Percentiles rank a stretch among this genome's conserved stretches.
Evolutionary conservation across 2,888 invertebrate genomes (phyloP).

Genomic region (Belgica antarctica): DNA sequence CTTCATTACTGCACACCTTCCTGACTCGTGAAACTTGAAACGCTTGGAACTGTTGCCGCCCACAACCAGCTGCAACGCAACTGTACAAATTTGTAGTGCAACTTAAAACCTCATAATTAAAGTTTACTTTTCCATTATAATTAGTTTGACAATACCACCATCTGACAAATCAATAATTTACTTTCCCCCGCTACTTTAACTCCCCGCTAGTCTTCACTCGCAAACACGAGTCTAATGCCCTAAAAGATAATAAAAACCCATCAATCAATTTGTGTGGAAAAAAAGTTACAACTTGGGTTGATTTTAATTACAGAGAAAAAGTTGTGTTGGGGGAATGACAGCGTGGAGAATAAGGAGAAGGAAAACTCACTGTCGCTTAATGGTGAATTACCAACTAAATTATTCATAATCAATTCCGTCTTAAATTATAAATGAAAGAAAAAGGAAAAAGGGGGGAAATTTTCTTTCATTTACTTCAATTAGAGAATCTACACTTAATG

Average conservation of each 20-base stretch:
- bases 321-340: slow-evolving; percentile 20
- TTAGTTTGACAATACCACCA: no score
- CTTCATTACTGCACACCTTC: no score
- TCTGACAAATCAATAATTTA: no score
- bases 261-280: slow-evolving; percentile 19
- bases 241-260: not conserved
- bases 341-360: slow-evolving; percentile 23
- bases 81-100: no score
- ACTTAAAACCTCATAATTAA: no score
- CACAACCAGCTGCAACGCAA: no score
- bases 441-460: not conserved
- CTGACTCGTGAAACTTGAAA: no score
- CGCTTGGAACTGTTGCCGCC: no score
- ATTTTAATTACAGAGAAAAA: slow-evolving; percentile 14
- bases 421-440: slow-evolving; percentile 39
- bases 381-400: slow-evolving; percentile 42
- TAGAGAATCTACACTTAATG: slow-evolving; percentile 21
- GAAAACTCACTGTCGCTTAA: slow-evolving; percentile 10
- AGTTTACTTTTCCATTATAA: no score
- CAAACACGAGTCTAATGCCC: no score
- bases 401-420: slow-evolving; percentile 42
- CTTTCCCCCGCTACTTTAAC: no score
- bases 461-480: slow-evolving; percentile 38
- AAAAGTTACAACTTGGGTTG: not conserved
- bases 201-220: no score